Evolutionary conservation across 2,113 vertebrate genomes (phyloP), one percentile per base, ranked within the genome.

Genomic region (Triplophysa rosa): DNA sequence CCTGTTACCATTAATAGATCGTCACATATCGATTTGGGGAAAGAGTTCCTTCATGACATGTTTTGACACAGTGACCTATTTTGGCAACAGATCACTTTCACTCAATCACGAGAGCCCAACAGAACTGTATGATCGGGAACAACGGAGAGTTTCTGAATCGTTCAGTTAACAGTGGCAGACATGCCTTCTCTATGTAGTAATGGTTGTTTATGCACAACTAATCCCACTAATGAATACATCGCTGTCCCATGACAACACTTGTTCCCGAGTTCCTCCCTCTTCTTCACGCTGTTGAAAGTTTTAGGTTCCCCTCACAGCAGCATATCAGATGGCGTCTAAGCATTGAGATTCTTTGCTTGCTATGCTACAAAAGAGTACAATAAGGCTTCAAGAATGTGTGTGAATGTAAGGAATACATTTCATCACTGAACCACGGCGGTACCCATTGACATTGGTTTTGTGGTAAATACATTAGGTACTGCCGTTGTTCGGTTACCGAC

Each of bases 1-100:
- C 92, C 89, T 92, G 89, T 92, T 92, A 87, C 91, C 89, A 89
- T 87, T 90, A 91, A 91, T 92, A 93, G 87, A 81, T 73, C 73
- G 85, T 83, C 82, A 73, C 73, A 78, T 91, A 92, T 93, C 85
- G 92, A 93, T 92, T 92, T 87, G 87, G 80, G 84, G 84, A 88
- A 80, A 69, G 65, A 65, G 81, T 69, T 87, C 85, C 87, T 90
- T 88, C 87, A 83, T 90, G 87, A 91, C 89, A 79, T 86, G 88
- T 85, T 89, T 89, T 83, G 59, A 84, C 86, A 86, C 88, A 87
- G 89, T 89, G 90, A 90, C 89, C 91, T 88, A 90, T 91, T 92
- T 91, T 91, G 89, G 86, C 85, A 83, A 84, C 84, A 82, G 75
- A 87, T 85, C 84, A 80, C 68, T 78, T 81, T 37, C 65, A 33